Conservation (phyloP, 2,888 invertebrate species). For the Troides aeacus region DNA sequence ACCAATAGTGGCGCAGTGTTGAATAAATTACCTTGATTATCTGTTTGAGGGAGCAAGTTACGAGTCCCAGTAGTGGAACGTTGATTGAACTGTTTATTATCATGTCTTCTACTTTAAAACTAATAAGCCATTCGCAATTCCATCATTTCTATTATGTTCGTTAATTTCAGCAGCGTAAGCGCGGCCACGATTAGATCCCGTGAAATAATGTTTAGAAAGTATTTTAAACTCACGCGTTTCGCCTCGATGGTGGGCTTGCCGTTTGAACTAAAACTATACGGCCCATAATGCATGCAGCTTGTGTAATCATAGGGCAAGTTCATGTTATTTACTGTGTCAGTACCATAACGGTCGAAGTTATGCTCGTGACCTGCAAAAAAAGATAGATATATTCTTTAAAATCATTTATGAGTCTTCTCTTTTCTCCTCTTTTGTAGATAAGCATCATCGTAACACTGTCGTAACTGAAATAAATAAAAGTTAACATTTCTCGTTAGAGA, state of each 20-base stretch:
- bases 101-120: slow-evolving; percentile 80
- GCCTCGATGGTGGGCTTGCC: slow-evolving; percentile 83
- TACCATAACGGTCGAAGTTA: slow-evolving; percentile 81
- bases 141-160: slow-evolving; percentile 65
- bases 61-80: too few species aligned
- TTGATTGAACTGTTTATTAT: too few species aligned
- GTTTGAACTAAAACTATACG: slow-evolving; percentile 83
- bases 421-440: too few species aligned
- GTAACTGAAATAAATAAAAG: too few species aligned
- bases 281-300: slow-evolving; percentile 86
- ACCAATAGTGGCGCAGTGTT: too few species aligned
- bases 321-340: slow-evolving; percentile 78
- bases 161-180: too few species aligned
- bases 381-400: neutral
- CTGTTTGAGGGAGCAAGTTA: too few species aligned
- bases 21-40: too few species aligned
- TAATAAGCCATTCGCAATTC: slow-evolving; percentile 80
- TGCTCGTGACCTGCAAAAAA: slow-evolving; percentile 56
- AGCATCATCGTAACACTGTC: too few species aligned
- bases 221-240: slow-evolving; percentile 45
- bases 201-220: neutral
- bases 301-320: slow-evolving; percentile 84
- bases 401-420: too few species aligned
- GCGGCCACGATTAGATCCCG: too few species aligned
- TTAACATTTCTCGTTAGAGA: too few species aligned